A percentile compares a stretch with the other conserved stretches of the same genome.
phyloP scores from a whole-genome alignment of 1,140 invertebrate genomes.

The Papilio machaon region DNA sequence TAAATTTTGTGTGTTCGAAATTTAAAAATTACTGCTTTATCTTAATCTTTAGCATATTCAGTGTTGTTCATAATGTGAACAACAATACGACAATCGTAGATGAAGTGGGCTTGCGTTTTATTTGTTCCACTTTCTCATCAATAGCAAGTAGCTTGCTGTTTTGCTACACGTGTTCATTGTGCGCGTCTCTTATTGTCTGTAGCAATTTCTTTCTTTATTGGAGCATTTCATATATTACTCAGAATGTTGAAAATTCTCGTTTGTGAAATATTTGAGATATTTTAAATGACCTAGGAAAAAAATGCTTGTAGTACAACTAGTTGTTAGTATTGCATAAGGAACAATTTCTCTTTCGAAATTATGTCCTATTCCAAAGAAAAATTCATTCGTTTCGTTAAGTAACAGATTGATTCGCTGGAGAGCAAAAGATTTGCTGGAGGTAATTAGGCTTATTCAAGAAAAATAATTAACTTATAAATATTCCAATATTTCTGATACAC shows the following conservation, averaged over 20 bases:
- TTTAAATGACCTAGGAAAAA: not conserved
- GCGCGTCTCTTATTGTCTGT: slow-evolving; percentile 20
- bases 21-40: not conserved
- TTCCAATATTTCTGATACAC: too few species aligned
- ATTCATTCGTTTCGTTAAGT: too few species aligned
- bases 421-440: too few species aligned
- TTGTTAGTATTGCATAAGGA: not conserved
- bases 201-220: not conserved
- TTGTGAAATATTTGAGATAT: slow-evolving; percentile 2
- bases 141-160: slow-evolving; percentile 17
- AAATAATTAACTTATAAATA: too few species aligned
- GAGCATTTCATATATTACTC: slow-evolving; percentile 5
- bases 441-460: too few species aligned
- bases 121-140: slow-evolving; percentile 22
- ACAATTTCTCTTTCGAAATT: not conserved
- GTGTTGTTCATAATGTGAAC: slow-evolving; percentile 13
- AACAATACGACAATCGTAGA: slow-evolving; percentile 15
- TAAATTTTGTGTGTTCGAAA: not conserved
- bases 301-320: not conserved
- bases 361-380: too few species aligned
- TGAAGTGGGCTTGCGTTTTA: not conserved
- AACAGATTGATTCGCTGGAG: too few species aligned
- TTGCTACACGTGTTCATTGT: slow-evolving; percentile 4
- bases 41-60: not conserved
- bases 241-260: not conserved